These are phyloP conservation scores for Cremastinae sp. DNA, from an alignment of 2,888 invertebrate genomes.

Conservation along the genomic window DNA sequence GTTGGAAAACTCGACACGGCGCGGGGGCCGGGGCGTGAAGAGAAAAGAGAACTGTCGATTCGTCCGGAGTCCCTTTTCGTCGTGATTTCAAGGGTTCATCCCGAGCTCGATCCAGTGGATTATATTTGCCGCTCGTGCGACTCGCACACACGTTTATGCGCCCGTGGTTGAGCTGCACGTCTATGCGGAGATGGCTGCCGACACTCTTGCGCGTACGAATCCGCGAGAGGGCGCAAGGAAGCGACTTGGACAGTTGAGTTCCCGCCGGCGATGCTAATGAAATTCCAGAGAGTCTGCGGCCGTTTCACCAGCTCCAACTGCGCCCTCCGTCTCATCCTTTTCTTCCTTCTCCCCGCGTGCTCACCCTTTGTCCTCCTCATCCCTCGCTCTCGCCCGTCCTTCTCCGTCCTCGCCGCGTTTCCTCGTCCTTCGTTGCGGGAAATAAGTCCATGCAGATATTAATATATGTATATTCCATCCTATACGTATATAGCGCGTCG, in stretches of 20 bases:
- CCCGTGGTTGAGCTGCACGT: no score
- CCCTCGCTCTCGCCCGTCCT: slow-evolving; percentile 32
- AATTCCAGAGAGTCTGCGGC: slow-evolving; percentile 70
- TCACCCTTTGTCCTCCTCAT: slow-evolving; percentile 34
- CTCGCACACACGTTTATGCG: not conserved
- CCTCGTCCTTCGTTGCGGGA: no score
- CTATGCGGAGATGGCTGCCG: not conserved
- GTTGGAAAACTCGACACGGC: slow-evolving; percentile 29
- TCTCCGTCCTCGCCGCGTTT: slow-evolving; percentile 63
- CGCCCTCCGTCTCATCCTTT: slow-evolving; percentile 39
- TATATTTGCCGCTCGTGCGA: not conserved
- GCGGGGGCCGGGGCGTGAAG: not conserved
- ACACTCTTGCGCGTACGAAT: slow-evolving; percentile 37
- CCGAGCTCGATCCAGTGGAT: slow-evolving; percentile 20
- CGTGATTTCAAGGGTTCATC: slow-evolving; percentile 37
- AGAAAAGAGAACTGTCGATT: slow-evolving; percentile 38
- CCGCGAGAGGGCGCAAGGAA: slow-evolving; percentile 63
- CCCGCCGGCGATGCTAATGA: slow-evolving; percentile 75
- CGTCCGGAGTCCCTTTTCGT: slow-evolving; percentile 32
- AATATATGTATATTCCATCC: not conserved
- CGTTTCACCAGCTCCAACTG: slow-evolving; percentile 30
- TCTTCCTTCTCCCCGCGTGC: slow-evolving; percentile 29
- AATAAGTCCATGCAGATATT: slow-evolving; percentile 3
- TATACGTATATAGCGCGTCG: slow-evolving; percentile 17
- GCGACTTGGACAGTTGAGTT: slow-evolving; percentile 73